phyloP scores from a whole-genome alignment of 2,888 invertebrate genomes.

The Cepaea hortensis region DNA sequence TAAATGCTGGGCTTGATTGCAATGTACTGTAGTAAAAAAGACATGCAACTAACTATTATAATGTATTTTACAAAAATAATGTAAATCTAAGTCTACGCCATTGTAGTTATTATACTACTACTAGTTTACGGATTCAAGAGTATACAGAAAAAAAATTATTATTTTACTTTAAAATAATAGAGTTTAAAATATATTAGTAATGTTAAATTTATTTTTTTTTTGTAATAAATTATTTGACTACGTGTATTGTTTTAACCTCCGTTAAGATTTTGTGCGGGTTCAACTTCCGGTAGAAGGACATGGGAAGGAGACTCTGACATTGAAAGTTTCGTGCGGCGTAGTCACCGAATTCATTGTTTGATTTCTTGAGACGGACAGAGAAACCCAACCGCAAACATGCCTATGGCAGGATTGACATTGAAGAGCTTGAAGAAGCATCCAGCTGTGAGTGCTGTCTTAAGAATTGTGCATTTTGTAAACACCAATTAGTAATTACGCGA shows the following conservation, averaged over 20 bases:
- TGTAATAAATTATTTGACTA: neutral
- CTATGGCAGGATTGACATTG: constrained; percentile 28
- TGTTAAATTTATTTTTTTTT: neutral
- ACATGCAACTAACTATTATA: no score
- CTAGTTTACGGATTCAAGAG: no score
- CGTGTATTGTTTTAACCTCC: neutral
- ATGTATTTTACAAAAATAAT: no score
- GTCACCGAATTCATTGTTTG: neutral
- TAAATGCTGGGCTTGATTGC: no score
- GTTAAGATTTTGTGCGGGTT: neutral
- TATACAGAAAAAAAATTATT: no score
- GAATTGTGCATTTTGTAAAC: neutral
- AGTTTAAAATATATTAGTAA: neutral
- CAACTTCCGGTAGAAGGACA: neutral
- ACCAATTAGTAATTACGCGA: neutral
- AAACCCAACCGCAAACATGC: constrained; percentile 22
- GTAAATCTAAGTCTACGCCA: no score
- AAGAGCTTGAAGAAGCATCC: constrained; percentile 36
- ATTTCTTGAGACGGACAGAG: neutral
- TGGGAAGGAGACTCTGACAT: constrained; percentile 9
- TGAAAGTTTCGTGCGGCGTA: neutral
- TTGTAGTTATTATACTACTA: no score
- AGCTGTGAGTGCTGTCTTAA: constrained; percentile 17
- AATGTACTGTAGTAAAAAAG: no score
- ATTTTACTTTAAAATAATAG: no score